Evolutionary conservation across 2,113 vertebrate species (phyloP), one percentile per base, ranked within the genome.

Genomic region (Myiozetetes cayanensis): DNA sequence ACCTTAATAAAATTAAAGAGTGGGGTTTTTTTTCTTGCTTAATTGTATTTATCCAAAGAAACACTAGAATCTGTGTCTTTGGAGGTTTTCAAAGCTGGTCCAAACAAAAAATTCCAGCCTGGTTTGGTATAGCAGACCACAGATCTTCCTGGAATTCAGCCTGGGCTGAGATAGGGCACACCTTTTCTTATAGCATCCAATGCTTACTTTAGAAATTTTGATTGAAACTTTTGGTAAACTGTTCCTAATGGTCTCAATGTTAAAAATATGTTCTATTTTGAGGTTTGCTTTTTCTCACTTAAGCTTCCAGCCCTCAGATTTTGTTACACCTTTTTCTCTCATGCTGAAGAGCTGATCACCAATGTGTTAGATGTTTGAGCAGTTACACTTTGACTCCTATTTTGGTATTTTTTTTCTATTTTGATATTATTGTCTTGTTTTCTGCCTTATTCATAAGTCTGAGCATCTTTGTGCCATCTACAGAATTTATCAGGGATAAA

Each of bases 231-330:
- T 58, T 73, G 25, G 24, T 70, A 80, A 61, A 50, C 4, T 55
- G 2, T 43, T 93, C 27, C 33, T 77, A 90, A 84, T 84, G 46
- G 18, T 10, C 58, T 85, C 9, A 27, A 11, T 53, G 58, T 56
- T 70, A 33, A 90, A 89, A 88, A 70, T 72, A 33, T 43, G 25
- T 8, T 73, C 58, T 87, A 82, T 90, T 95, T 90, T 53, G 61
- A 91, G 66, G 8, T 70, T 90, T 87, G 1, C 15, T 58, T 92
- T 85, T 95, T 90, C 78, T 91, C 63, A 80, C 67, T 93, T 94
- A 55, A 88, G 25, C 28, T 95, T 70, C 15, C 37, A 74, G 67
- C n/a, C 58, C 70, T 87, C 85, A 92, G 37, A 90, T 82, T 85
- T 89, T 75, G 30, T 93, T 93, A 41, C 39, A 85, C 23, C 49